Conservation (phyloP, 2,113 vertebrate genomes). For the Catharus bicknelli region DNA sequence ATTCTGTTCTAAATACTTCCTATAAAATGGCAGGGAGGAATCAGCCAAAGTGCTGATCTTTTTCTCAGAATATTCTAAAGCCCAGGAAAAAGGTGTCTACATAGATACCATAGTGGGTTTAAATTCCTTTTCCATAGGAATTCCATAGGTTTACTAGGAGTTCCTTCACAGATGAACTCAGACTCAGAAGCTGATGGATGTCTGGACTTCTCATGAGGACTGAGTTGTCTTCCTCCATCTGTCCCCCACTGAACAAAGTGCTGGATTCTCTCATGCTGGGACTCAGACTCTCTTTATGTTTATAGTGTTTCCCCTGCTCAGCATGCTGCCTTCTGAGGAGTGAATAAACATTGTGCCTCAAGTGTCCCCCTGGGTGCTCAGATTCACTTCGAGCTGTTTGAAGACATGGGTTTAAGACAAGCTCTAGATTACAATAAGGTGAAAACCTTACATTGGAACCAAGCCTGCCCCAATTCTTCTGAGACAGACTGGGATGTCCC, state of each 20-base stretch:
- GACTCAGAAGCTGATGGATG: neutral
- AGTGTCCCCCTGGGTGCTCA: neutral
- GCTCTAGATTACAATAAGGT: neutral
- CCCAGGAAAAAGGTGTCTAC: neutral
- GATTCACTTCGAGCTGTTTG: neutral
- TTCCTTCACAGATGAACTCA: neutral
- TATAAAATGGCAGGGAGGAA: neutral
- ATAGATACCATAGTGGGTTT: neutral
- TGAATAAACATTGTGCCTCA: neutral
- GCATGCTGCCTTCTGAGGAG: neutral
- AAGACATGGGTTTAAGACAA: neutral
- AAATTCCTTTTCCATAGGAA: neutral
- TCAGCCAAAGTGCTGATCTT: neutral
- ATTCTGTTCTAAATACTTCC: constrained; percentile 3
- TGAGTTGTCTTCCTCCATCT: neutral
- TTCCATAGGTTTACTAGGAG: neutral
- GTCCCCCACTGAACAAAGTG: rapidly evolving
- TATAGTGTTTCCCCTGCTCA: neutral
- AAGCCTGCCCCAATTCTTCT: neutral
- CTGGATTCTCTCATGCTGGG: neutral
- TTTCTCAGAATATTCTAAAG: neutral
- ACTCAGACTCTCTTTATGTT: neutral
- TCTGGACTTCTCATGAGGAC: neutral
- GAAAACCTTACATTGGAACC: neutral
- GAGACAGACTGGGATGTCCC: neutral